These are phyloP conservation scores for Dendrolimus pini DNA, from an alignment of 2,888 invertebrate genomes.

Conservation along the genomic window DNA sequence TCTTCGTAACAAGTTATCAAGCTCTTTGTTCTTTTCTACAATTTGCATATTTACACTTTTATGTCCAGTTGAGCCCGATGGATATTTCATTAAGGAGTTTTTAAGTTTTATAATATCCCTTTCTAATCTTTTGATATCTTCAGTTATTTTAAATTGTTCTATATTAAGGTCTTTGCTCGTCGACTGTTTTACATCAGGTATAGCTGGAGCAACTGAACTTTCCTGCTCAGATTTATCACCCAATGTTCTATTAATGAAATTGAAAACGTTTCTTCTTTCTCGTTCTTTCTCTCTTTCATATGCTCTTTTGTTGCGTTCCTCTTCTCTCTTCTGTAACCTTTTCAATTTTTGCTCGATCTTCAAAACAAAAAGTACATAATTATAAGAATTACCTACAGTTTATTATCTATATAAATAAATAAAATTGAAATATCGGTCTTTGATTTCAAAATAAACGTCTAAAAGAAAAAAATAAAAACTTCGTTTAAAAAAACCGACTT, in stretches of 20 bases:
- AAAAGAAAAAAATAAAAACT: no score
- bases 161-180: slow-evolving; percentile 83
- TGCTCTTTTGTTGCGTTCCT: slow-evolving; percentile 77
- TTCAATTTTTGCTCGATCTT: slow-evolving; percentile 81
- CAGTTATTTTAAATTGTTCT: slow-evolving; percentile 82
- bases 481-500: no score
- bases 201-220: slow-evolving; percentile 15
- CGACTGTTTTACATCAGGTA: slow-evolving; percentile 62
- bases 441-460: no score
- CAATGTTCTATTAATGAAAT: slow-evolving; percentile 83
- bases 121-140: slow-evolving; percentile 82
- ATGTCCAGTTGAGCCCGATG: slow-evolving; percentile 76
- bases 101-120: slow-evolving; percentile 80
- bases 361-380: slow-evolving; percentile 7
- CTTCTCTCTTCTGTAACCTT: slow-evolving; percentile 79
- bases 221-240: slow-evolving; percentile 44
- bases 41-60: slow-evolving; percentile 79
- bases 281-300: slow-evolving; percentile 79
- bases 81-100: slow-evolving; percentile 79
- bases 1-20: slow-evolving; percentile 75
- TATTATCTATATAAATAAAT: no score
- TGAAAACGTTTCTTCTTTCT: slow-evolving; percentile 82
- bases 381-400: background rate
- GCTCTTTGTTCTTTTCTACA: slow-evolving; percentile 76
- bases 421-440: no score